Base-by-base conservation (phyloP, 2,797 vertebrate species). In the Pseudomugil gertrudae region DNA sequence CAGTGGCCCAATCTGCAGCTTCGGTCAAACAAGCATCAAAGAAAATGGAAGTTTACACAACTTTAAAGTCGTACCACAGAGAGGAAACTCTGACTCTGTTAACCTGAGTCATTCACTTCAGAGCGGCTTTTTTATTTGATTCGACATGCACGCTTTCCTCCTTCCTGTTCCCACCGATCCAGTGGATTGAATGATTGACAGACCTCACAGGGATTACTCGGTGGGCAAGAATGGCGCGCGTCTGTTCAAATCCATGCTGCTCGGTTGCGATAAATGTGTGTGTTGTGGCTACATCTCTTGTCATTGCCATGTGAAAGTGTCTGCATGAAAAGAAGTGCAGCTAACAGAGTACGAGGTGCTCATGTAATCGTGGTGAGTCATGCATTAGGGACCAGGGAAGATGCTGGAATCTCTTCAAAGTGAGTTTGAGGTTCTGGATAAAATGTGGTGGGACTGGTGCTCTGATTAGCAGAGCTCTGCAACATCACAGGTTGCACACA, bases 361-460 rank as follows among this genome's bases (percentile, higher is more conserved):
- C n/a, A 9, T 77, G 68, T 88, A 76, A 72, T 63, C 68, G 73
- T 19, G 60, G 70, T 87, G 85, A 89, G 76, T 88, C 81, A 81
- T 38, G 29, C 43, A 11, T 29, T 55, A 21, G 29, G 48, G 64
- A 72, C 65, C 61, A 14, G 32, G 57, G 60, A 63, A 81, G 69
- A 81, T 50, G 63, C 74, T 87, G 86, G 87, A 84, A 78, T 66
- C 43, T 53, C 84, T 89, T 90, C 81, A 89, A 88, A 88, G 84
- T 63, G 50, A 61, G 66, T 70, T 70, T 76, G 80, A 84, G 79
- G 71, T 81, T 80, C 85, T 84, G 82, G 85, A 83, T 48, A 63
- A 53, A 61, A 53, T 27, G 24, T 15, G 36, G 78, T 52, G 64
- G 56, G 64, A 66, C 63, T 57, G 79, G 55, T 52, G 48, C 17